Conservation (phyloP, 2,888 invertebrate species). For the Morpho deidamia region DNA sequence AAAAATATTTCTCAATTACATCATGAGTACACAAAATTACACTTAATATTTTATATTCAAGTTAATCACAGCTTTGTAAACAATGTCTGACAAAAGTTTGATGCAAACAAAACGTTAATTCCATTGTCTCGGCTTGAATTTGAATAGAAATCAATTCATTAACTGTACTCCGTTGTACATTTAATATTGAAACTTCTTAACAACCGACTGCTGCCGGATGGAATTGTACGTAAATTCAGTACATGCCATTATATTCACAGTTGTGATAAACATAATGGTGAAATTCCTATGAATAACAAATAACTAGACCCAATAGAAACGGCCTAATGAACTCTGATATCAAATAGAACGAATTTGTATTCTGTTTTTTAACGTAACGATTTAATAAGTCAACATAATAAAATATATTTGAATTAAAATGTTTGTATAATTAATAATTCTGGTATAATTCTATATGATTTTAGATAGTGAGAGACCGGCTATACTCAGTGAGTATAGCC, state of each 20-base stretch:
- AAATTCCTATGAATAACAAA: not conserved
- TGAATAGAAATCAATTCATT: constrained; percentile 14
- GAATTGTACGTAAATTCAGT: not conserved
- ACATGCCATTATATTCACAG: not conserved
- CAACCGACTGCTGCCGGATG: not conserved
- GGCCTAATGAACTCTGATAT: not conserved
- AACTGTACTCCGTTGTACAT: constrained; percentile 5
- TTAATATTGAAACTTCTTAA: constrained; percentile 11
- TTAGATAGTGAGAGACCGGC: too few relatives aligned
- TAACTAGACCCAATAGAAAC: not conserved
- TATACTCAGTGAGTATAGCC: too few relatives aligned
- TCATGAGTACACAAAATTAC: too few relatives aligned
- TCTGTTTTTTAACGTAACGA: not conserved
- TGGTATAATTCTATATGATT: too few relatives aligned
- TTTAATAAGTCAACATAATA: not conserved
- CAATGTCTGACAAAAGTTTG: constrained; percentile 4
- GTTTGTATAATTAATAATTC: not conserved
- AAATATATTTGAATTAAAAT: not conserved
- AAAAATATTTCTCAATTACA: too few relatives aligned
- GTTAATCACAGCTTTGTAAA: not conserved
- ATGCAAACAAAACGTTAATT: not conserved
- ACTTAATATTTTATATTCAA: not conserved
- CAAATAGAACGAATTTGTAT: not conserved
- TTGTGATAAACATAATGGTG: not conserved
- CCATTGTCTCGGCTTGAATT: constrained; percentile 5